Percentiles rank a stretch among this genome's conserved stretches.
Evolutionary conservation across 23 tunicate species (phyloP).

Genomic region (Diplosoma virens): DNA sequence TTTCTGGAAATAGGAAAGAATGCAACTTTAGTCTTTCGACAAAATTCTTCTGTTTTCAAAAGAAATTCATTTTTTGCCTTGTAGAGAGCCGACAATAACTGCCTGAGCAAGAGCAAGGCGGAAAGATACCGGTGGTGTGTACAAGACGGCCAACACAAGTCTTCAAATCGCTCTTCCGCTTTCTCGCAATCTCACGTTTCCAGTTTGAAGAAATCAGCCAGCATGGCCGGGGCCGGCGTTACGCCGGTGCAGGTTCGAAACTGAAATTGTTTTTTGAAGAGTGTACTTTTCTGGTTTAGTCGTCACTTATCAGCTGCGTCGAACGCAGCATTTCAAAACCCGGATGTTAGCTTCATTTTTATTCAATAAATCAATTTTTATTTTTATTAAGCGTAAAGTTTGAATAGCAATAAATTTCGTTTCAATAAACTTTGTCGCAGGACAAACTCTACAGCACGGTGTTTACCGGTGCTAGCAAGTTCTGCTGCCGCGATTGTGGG

Average conservation of each 20-base stretch:
- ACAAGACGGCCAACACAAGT: slow-evolving; percentile 20
- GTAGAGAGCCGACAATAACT: slow-evolving; percentile 88
- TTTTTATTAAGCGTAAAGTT: too few relatives aligned
- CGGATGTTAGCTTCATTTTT: too few relatives aligned
- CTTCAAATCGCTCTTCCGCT: background rate
- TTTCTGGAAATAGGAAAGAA: too few relatives aligned
- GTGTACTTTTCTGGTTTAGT: too few relatives aligned
- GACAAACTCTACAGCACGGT: slow-evolving; percentile 86
- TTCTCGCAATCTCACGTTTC: slow-evolving; percentile 25
- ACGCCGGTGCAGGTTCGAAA: slow-evolving; percentile 52
- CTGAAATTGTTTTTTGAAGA: too few relatives aligned
- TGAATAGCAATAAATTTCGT: too few relatives aligned
- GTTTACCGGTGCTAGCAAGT: slow-evolving; percentile 91
- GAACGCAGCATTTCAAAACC: too few relatives aligned
- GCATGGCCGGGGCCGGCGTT: slow-evolving; percentile 39
- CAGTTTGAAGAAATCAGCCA: slow-evolving; percentile 42
- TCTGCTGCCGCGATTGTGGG: slow-evolving; percentile 89
- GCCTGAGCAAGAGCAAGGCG: slow-evolving; percentile 94
- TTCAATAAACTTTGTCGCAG: slow-evolving; percentile 43
- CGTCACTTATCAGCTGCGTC: too few relatives aligned
- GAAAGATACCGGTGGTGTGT: slow-evolving; percentile 94
- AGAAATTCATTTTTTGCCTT: background rate
- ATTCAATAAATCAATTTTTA: too few relatives aligned
- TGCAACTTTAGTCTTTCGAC: too few relatives aligned
- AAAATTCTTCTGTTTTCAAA: too few relatives aligned